Base-by-base conservation (phyloP, 2,797 vertebrate genomes). In the Tragopan temminckii region DNA sequence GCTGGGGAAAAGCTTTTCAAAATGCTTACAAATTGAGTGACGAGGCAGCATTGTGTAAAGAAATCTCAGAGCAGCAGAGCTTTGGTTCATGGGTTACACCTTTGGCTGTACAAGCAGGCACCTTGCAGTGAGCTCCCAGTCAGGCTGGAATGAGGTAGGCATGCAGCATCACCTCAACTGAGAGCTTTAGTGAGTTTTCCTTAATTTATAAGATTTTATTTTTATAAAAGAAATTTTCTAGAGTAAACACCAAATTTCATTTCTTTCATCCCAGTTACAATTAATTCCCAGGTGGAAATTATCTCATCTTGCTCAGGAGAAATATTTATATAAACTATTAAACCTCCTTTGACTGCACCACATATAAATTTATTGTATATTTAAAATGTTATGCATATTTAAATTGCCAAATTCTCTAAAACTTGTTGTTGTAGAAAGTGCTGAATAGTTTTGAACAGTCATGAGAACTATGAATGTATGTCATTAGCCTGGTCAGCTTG, bases 231-330 rank as follows among this genome's bases (percentile, higher is more conserved):
- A 33, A 2, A 1, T 70, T 62, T 45, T 38, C 21, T 45, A 77
- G 53, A 42, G 16, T 72, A 10, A 20, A 18, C 16, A 16, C 7
- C 19, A 72, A 33, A 29, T 7, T 58, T 66, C 1, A 15, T 68
- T 89, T 52, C 38, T 46, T 68, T 55, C 14, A 35, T 33, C 29
- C 7, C 25, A 61, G 13, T 55, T 43, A 43, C 13, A 74, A 29
- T 64, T 40, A 74, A 29, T 64, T 40, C 59, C 5, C 11, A 64
- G 35, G 19, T 8, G 63, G 35, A 80, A 50, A 50, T 63, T 24
- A 5, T 4, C 13, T 7, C 0, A 6, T 43, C 42, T 42, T 64
- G 43, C 7, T 21, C 25, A n/a, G 7, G 15, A 13, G 11, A 21
- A 15, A 58, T 40, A 40, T 1, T 5, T 3, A 33, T 31, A 46